A percentile compares a stretch with the other conserved stretches of the same genome.
These are phyloP conservation scores for Melinopterus prodromus DNA, from an alignment of 2,888 invertebrate species.

Conservation along the genomic window DNA sequence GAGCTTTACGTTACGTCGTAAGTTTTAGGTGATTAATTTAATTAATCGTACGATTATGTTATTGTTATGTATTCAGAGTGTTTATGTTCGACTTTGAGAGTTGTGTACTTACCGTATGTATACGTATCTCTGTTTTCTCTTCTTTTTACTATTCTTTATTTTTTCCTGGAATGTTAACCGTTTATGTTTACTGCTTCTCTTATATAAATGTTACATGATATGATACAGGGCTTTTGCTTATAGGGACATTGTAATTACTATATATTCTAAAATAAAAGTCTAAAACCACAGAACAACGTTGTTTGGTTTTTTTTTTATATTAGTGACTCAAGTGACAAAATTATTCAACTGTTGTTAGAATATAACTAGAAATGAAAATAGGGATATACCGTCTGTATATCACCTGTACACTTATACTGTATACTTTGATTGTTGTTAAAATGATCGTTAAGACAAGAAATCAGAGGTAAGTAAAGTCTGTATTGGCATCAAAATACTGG, in stretches of 20 bases:
- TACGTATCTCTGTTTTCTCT: constrained; percentile 35
- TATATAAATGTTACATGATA: constrained; percentile 49
- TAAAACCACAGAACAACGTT: constrained; percentile 7
- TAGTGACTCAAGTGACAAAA: too few species aligned
- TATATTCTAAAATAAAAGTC: constrained; percentile 35
- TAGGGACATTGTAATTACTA: constrained; percentile 54
- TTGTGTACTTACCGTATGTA: constrained; percentile 24
- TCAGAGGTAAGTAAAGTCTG: too few species aligned
- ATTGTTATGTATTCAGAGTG: constrained; percentile 8
- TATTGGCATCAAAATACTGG: too few species aligned
- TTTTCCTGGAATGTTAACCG: constrained; percentile 54
- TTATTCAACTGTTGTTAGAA: too few species aligned
- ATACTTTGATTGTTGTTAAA: too few species aligned
- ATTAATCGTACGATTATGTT: constrained; percentile 14
- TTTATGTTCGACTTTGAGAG: constrained; percentile 6
- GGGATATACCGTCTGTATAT: too few species aligned
- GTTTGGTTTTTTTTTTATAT: too few species aligned
- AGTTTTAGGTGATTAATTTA: constrained; percentile 37
- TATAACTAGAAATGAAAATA: too few species aligned
- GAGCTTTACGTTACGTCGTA: constrained; percentile 42
- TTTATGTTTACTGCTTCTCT: constrained; percentile 52
- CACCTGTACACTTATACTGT: too few species aligned
- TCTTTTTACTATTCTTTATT: constrained; percentile 33
- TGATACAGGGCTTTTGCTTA: constrained; percentile 56
- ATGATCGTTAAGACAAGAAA: too few species aligned